Evolutionary conservation across 2,113 vertebrate genomes (phyloP).

Genomic region (Struthio camelus): DNA sequence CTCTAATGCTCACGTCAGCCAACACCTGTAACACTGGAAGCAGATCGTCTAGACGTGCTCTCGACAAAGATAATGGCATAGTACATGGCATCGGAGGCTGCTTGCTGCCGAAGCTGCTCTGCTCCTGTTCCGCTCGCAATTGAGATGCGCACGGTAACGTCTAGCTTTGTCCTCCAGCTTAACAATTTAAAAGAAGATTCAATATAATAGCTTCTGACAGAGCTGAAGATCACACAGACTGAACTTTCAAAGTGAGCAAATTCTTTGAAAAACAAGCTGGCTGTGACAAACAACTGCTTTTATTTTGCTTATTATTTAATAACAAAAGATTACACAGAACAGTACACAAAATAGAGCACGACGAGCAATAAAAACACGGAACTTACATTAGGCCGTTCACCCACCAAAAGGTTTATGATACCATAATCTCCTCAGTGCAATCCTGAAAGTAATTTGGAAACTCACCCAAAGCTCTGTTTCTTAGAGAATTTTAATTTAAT

Average conservation of each 20-base stretch:
- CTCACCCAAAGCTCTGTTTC: constrained; percentile 23
- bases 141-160: background rate
- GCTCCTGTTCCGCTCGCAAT: background rate
- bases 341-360: background rate
- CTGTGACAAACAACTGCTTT: constrained; percentile 64
- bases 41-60: constrained; percentile 38
- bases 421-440: constrained; percentile 1
- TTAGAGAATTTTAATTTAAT: constrained; percentile 43
- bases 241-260: constrained; percentile 63
- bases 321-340: constrained; percentile 36
- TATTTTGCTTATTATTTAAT: constrained; percentile 68
- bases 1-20: constrained; percentile 24
- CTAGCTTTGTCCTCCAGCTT: constrained; percentile 54
- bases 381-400: background rate
- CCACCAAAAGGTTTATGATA: constrained; percentile 8
- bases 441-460: constrained; percentile 19
- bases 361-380: background rate
- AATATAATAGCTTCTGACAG: constrained; percentile 64
- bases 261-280: constrained; percentile 33
- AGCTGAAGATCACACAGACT: constrained; percentile 61
- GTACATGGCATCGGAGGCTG: constrained; percentile 40
- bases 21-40: background rate
- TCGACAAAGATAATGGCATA: background rate
- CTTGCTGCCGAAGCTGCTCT: background rate
- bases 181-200: constrained; percentile 55